Evolutionary conservation across 2,113 vertebrate species (phyloP), one percentile per base, ranked within the genome.

Genomic region (Merops nubicus): DNA sequence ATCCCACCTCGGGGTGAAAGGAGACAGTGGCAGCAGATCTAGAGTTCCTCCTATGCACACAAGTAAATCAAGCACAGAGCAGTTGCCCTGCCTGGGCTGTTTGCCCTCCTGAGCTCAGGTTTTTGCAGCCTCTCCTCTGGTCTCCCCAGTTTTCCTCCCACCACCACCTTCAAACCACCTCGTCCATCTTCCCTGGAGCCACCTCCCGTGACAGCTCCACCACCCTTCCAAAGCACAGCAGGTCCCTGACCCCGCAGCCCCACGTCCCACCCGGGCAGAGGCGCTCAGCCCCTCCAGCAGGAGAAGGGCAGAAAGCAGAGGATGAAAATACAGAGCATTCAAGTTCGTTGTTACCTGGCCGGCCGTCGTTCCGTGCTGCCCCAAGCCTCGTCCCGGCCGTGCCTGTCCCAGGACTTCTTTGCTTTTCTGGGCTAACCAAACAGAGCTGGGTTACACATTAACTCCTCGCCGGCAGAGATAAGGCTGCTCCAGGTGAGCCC

Each of bases 391-490:
- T 86, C 68, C 75, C 28, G 0, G 70, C 80, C 18, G 76, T 91
- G 95, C 84, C 90, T 95, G 21, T 82, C 92, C 86, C 80, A 11
- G 88, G 74, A 65, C 17, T 54, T 56, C 70, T 93, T 63, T 72
- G 76, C 88, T 90, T 51, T 95, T 50, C 92, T 69, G 88, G 63
- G 59, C 76, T 96, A 94, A 92, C 70, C 88, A 97, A 97, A 97
- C 91, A 97, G 45, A 9, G 88, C 48, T 15, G 4, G 60, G 95
- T 98, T 96, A 98, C 96, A 89, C 63, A 97, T 96, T 96, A 97
- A 98, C 78, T 19, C 91, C 97, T 95, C 54, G 40, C 25, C 40
- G 14, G 83, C 43, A 23, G 51, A 84, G 96, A 93, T 53, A 91
- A 85, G 88, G 95, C 85, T 33, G 69, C 0, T 3, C 9, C n/a